Evolutionary conservation across 23 tunicate genomes (phyloP), one percentile per base, ranked within the genome.

Genomic region (Diplosoma virens): DNA sequence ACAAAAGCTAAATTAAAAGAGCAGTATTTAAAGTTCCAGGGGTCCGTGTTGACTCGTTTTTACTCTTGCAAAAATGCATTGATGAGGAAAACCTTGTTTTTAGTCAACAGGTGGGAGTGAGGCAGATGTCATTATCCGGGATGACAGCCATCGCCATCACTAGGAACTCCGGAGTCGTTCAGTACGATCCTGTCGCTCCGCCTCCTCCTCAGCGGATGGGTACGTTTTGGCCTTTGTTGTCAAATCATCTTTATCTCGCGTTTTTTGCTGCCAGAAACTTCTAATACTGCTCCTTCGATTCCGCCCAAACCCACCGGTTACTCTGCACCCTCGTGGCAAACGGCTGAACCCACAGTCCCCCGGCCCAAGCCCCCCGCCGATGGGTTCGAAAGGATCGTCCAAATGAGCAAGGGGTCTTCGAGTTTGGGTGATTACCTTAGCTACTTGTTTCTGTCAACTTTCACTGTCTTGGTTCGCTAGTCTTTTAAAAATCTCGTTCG

Each of bases 101-200:
- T 53, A 80, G 84, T 34, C 84, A 58, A 25, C 76, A 81, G 47
- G 67, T 84, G 79, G 97, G 80, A 73, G 97, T 90, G 54, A 84
- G 75, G 69, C 97, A 90, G 33, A 75, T 90, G 17, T 58, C 68
- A 32, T 81, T 90, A 82, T 84, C 97, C 0, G 97, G 97, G 7
- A 90, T 90, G 97, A 90, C 90, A 1, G 97, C 97, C 3, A 90
- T 90, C 41, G 97, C 97, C 1, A 21, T 90, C 0, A 90, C 97
- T 0, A 68, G 86, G 56, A 81, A 79, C 32, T 4, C 59, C 11
- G 58, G 75, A 27, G 7, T 26, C 23, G 50, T 37, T 25, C 58
- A 25, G 45, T 67, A 66, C 52, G 77, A 79, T 46, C 84, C 84
- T 28, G 30, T 75, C 9, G 66, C 55, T 55, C 26, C 30, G 28